Percentiles rank a stretch among this genome's conserved stretches.
Evolutionary conservation across 1,140 invertebrate species (phyloP).

Genomic region (Plectrocnemia conspersa): DNA sequence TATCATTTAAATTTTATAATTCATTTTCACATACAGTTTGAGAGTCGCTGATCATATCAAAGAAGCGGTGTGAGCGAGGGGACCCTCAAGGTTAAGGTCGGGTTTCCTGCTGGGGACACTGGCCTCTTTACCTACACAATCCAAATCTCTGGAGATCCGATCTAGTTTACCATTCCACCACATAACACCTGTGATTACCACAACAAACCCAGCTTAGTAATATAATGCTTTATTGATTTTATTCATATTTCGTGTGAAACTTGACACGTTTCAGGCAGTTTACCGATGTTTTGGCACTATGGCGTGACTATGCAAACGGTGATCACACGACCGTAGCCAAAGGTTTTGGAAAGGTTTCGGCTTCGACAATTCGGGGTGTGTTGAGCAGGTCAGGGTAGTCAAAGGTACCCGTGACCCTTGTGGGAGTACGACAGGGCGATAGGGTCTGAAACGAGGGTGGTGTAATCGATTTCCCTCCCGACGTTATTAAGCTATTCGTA

Average conservation of each 20-base stretch:
- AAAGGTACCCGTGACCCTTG: constrained; percentile 3
- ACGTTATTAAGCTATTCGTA: constrained; percentile 21
- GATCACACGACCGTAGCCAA: neutral
- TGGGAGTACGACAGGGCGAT: neutral
- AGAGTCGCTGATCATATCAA: neutral
- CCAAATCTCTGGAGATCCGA: too few species aligned
- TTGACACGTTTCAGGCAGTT: too few species aligned
- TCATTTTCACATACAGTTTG: too few species aligned
- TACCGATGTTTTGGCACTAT: too few species aligned
- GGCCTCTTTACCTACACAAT: constrained; percentile 18
- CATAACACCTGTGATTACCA: too few species aligned
- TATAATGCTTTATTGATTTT: too few species aligned
- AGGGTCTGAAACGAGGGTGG: neutral
- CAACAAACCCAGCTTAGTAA: too few species aligned
- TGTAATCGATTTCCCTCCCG: neutral
- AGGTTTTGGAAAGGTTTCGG: neutral
- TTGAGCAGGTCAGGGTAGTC: constrained; percentile 16
- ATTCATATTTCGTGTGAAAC: too few species aligned
- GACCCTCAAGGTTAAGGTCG: constrained; percentile 17
- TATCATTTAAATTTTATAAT: too few species aligned
- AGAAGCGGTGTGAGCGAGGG: neutral
- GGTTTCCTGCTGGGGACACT: constrained; percentile 15
- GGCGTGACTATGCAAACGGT: too few species aligned
- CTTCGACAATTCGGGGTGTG: neutral
- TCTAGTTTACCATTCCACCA: too few species aligned